Base-by-base conservation (phyloP, 1,140 invertebrate genomes). In the Dinothrombium tinctorium region DNA sequence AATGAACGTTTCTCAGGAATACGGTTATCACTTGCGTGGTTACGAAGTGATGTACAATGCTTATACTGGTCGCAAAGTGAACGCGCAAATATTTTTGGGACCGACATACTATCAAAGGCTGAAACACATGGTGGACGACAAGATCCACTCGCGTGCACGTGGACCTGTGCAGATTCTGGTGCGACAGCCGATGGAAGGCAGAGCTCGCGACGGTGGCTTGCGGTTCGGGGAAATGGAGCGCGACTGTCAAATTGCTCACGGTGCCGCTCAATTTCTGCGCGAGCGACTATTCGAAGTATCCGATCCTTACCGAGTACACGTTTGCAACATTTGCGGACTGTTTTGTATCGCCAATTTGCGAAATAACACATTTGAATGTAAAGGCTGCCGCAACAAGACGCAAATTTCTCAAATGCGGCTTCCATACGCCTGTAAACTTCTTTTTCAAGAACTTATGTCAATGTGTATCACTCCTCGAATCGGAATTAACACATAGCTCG, bases 191-290 rank as follows among this genome's bases (percentile, higher is more conserved):
- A 96, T 96, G 89, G 92, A 98, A 60, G 90, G 90, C 53, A 74
- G 90, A 60, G 87, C 87, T 19, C 65, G 89, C 50, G 90, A 98
- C 61, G 90, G 90, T 51, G 90, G 90, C 46, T 62, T 98, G 43
- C 84, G 92, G 69, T 98, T 98, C 57, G 90, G 92, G 49, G 90
- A 98, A 58, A 98, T 98, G 90, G 90, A 98, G 59, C 82, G 90
- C 38, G 90, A 98, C 73, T 98, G 90, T 69, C 90, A 98, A 65
- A 98, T 98, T 54, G 82, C 90, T 43, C 92, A 98, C 54, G 90
- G 90, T 25, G 89, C 90, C 1, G 89, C 92, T 0, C 90, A 96
- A 59, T 98, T 98, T 55, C 61, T 98, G 12, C 63, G 87, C 32
- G 90, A 98, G 60, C 68, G 90, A 44, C 61, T 98, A 7, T 96